Conservation (phyloP, 2,888 invertebrate species). For the Drosophila antonietae region DNA sequence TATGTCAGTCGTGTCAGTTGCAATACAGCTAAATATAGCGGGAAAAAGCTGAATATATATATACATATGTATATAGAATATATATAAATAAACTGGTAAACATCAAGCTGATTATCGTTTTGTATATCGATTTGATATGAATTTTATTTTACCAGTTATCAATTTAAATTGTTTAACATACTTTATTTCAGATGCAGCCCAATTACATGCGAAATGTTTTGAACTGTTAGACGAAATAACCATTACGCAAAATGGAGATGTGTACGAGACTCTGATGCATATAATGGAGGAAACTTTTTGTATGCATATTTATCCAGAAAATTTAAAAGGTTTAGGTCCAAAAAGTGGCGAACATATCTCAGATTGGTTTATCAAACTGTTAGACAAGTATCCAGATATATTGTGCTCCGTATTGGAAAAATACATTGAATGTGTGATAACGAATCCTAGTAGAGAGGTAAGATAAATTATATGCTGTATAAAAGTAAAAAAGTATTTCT, state of each 20-base stretch:
- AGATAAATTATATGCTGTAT: not conserved
- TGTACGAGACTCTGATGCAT: conserved; percentile 80
- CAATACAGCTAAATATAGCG: not conserved
- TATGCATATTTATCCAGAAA: conserved; percentile 78
- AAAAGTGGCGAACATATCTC: conserved; percentile 82
- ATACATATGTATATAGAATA: not conserved
- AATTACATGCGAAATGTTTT: conserved; percentile 81
- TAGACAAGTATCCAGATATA: conserved; percentile 82
- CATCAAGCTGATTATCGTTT: not conserved
- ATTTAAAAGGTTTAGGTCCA: conserved; percentile 54
- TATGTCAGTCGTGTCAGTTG: not conserved
- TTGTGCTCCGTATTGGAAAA: conserved; percentile 75
- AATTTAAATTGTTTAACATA: not conserved
- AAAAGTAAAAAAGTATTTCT: not conserved
- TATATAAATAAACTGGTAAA: not conserved
- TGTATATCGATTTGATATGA: conserved; percentile 14
- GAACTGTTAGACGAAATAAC: conserved; percentile 82
- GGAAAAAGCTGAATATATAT: not conserved
- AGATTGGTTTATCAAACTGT: conserved; percentile 82
- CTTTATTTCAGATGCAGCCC: conserved; percentile 71
- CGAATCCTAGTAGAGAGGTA: conserved; percentile 80
- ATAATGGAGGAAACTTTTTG: conserved; percentile 81
- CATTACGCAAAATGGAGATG: conserved; percentile 83
- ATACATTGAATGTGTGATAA: conserved; percentile 81
- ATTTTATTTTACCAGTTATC: not conserved